Evolutionary conservation across 2,888 invertebrate genomes (phyloP).

Genomic region (Stegophylla sp.): DNA sequence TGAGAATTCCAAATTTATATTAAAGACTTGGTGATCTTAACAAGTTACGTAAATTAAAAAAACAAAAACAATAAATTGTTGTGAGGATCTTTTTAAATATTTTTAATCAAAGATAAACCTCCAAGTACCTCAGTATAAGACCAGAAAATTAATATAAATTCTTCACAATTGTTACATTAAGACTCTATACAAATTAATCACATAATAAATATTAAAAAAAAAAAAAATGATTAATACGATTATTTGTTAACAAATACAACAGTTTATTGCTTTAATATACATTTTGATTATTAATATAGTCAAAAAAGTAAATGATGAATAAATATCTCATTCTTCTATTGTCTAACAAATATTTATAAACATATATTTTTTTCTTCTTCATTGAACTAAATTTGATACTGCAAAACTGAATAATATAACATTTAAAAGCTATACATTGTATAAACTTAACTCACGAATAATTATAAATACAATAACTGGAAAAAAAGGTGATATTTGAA

Average conservation of each 20-base stretch:
- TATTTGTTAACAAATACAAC: slow-evolving; percentile 32
- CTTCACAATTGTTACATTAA: too few relatives aligned
- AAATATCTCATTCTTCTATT: neutral
- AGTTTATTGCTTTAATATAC: slow-evolving; percentile 43
- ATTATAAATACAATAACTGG: slow-evolving; percentile 19
- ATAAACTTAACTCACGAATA: slow-evolving; percentile 16
- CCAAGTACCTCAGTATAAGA: too few relatives aligned
- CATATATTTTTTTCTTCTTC: too few relatives aligned
- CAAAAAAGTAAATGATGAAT: neutral
- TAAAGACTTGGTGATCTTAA: too few relatives aligned
- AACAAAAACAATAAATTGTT: too few relatives aligned
- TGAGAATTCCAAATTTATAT: too few relatives aligned
- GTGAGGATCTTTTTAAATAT: too few relatives aligned
- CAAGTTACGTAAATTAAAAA: too few relatives aligned
- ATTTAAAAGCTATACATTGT: neutral
- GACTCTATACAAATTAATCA: too few relatives aligned
- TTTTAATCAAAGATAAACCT: too few relatives aligned
- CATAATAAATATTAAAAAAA: neutral
- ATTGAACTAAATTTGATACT: neutral
- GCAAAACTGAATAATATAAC: slow-evolving; percentile 22
- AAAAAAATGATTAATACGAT: neutral
- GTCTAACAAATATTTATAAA: slow-evolving; percentile 36
- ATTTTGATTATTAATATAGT: slow-evolving; percentile 16
- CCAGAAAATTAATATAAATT: too few relatives aligned
- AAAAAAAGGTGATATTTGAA: slow-evolving; percentile 4